Conservation (phyloP, 2,113 vertebrate species). For the Nesospiza acunhae region DNA sequence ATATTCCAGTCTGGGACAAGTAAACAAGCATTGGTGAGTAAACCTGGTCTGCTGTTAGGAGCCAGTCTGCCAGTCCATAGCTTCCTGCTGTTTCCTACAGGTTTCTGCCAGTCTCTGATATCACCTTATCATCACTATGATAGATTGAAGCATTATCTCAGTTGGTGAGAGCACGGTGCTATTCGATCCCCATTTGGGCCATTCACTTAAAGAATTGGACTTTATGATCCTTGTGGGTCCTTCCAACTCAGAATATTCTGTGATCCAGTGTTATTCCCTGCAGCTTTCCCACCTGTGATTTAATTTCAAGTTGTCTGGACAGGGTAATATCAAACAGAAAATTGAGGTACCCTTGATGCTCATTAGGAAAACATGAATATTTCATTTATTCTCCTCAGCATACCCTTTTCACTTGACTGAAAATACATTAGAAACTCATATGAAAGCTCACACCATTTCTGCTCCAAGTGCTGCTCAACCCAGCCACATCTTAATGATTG, state of each 20-base stretch:
- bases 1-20: background rate
- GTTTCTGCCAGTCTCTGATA: background rate
- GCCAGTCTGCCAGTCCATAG: background rate
- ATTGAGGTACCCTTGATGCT: background rate
- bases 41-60: background rate
- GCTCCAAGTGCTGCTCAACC: background rate
- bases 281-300: background rate
- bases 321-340: conserved; percentile 10
- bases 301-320: background rate
- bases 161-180: background rate
- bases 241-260: background rate
- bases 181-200: accelerated
- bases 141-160: background rate
- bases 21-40: background rate
- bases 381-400: background rate
- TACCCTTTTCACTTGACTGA: background rate
- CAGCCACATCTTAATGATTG: background rate
- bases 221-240: background rate
- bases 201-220: background rate
- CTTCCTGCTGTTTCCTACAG: background rate
- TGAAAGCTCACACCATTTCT: background rate
- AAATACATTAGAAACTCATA: background rate
- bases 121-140: background rate
- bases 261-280: background rate
- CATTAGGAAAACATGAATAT: conserved; percentile 23